Evolutionary conservation across 2,888 invertebrate species (phyloP).

Genomic region (Nasonia oneida): DNA sequence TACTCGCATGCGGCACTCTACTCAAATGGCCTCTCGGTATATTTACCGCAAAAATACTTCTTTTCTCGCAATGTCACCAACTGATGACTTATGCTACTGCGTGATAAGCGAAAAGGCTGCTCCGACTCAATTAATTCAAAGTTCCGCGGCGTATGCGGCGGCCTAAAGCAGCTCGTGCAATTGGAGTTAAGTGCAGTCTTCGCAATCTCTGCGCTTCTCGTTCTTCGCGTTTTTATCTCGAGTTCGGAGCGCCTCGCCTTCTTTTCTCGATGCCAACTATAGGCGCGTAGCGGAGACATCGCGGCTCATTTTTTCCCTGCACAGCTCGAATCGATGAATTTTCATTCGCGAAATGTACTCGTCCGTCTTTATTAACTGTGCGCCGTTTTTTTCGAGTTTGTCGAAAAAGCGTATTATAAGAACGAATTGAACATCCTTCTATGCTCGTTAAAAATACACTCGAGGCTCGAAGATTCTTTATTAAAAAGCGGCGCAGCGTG

Average conservation of each 20-base stretch:
- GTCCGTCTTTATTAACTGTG: no score
- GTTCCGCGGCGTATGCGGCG: conserved; percentile 14
- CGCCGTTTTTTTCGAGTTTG: no score
- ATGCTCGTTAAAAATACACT: neutral
- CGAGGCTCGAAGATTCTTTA: neutral
- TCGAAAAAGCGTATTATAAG: neutral
- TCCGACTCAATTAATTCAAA: conserved; percentile 37
- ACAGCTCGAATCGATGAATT: no score
- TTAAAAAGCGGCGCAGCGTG: neutral
- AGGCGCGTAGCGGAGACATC: neutral
- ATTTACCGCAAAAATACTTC: no score
- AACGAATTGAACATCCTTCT: neutral
- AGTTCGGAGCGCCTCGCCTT: conserved; percentile 54
- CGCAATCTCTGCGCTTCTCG: conserved; percentile 66
- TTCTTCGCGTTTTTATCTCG: conserved; percentile 43
- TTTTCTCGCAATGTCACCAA: no score
- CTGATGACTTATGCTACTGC: no score
- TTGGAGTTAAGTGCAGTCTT: conserved; percentile 66
- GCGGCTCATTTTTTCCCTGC: no score
- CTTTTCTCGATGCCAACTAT: conserved; percentile 43
- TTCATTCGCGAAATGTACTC: no score
- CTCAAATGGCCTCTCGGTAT: no score
- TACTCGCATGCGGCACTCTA: neutral
- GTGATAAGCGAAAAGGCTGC: neutral
- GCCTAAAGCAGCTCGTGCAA: conserved; percentile 62